A percentile compares a stretch with the other conserved stretches of the same genome.
Evolutionary conservation across 2,797 vertebrate species (phyloP).

Genomic region (Lagorchestes hirsutus): DNA sequence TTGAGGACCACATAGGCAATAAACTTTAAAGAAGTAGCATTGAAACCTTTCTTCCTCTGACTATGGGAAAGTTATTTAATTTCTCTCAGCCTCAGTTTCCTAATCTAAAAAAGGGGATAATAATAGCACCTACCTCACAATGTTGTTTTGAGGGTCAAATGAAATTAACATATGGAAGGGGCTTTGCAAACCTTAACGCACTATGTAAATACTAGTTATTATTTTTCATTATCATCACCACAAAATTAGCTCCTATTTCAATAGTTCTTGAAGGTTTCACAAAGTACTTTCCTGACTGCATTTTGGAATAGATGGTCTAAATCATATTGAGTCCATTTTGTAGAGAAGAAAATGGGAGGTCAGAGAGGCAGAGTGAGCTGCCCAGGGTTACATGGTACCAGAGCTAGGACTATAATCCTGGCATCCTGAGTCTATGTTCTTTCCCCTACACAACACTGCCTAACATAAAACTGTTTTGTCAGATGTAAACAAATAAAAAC

Average conservation of each 20-base stretch:
- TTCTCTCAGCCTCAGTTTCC: background rate
- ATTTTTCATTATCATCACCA: background rate
- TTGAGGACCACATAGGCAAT: background rate
- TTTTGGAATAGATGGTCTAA: background rate
- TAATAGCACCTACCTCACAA: background rate
- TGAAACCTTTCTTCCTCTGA: background rate
- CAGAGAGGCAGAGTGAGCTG: background rate
- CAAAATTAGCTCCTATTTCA: background rate
- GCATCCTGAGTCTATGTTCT: background rate
- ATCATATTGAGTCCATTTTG: background rate
- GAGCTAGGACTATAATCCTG: background rate
- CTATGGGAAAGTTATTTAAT: background rate
- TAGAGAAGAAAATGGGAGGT: background rate
- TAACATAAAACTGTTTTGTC: background rate
- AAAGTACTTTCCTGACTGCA: background rate
- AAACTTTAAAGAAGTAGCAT: background rate
- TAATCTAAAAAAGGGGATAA: background rate
- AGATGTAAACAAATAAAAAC: background rate
- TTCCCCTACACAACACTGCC: background rate
- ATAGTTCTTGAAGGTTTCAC: background rate
- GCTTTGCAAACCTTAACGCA: background rate
- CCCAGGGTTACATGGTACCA: background rate
- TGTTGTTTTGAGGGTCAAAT: background rate
- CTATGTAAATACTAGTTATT: background rate
- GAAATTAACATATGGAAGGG: background rate